phyloP scores from a whole-genome alignment of 2,797 vertebrate species.

The Peromyscus melanophrys region DNA sequence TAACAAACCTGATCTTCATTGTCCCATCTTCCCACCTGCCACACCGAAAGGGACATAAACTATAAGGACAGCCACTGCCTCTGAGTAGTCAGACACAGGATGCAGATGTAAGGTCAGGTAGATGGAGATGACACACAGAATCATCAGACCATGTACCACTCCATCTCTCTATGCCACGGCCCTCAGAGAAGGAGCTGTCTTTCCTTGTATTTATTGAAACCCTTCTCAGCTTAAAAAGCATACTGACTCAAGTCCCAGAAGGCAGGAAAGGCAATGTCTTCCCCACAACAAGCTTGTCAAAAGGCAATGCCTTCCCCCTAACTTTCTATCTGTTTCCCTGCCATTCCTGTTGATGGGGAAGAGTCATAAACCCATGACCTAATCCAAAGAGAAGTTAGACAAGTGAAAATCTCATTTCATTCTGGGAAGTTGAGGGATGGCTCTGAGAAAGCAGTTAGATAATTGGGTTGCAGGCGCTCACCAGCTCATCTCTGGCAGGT shows the following conservation, averaged over 20 bases:
- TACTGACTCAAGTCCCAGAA: neutral
- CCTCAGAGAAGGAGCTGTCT: neutral
- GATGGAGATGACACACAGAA: accelerated
- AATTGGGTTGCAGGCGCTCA: neutral
- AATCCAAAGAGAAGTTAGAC: neutral
- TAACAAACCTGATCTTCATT: neutral
- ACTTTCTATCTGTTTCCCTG: neutral
- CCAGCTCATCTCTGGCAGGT: neutral
- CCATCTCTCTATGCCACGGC: too few species aligned
- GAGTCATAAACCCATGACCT: neutral
- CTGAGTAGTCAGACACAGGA: neutral
- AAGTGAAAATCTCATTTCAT: neutral
- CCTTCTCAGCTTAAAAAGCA: neutral
- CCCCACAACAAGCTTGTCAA: neutral
- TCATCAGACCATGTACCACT: neutral
- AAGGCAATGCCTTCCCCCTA: neutral
- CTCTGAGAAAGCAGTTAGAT: neutral
- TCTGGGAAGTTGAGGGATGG: neutral
- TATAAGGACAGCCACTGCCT: neutral
- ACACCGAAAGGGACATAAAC: neutral
- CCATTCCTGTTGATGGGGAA: neutral
- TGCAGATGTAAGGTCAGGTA: neutral
- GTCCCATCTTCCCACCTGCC: neutral
- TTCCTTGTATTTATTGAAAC: neutral
- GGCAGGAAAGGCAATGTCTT: neutral